phyloP scores from a whole-genome alignment of 1,140 invertebrate species.

The Lamellibrachia luymesi region DNA sequence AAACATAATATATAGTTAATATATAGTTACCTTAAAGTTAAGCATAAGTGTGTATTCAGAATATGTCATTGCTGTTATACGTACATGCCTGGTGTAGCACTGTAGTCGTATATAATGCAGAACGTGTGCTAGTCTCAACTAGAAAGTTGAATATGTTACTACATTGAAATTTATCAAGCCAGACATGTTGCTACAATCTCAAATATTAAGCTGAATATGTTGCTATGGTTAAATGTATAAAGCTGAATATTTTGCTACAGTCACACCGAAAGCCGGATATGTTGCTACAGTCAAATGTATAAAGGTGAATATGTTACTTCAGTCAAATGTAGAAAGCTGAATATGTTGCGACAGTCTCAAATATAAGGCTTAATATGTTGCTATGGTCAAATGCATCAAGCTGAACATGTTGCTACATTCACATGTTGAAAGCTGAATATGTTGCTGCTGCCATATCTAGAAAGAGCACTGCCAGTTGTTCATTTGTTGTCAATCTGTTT shows the following conservation, averaged over 20 bases:
- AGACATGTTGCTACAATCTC: not conserved
- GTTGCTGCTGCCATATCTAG: not conserved
- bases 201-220: not conserved
- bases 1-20: not conserved
- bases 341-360: not conserved
- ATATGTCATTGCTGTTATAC: not conserved
- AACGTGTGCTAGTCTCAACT: not conserved
- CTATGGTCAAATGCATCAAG: not conserved
- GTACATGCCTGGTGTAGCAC: too few relatives aligned
- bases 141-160: not conserved
- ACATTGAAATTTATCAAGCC: not conserved
- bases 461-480: not conserved
- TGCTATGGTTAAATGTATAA: not conserved
- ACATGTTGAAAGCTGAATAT: not conserved
- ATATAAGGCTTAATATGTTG: not conserved
- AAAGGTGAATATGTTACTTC: not conserved
- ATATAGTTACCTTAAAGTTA: not conserved
- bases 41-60: not conserved
- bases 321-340: not conserved
- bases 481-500: not conserved
- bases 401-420: not conserved
- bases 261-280: not conserved
- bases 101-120: not conserved
- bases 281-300: not conserved
- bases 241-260: not conserved